Evolutionary conservation across 2,113 vertebrate genomes (phyloP).

Genomic region (Urocolius indicus): DNA sequence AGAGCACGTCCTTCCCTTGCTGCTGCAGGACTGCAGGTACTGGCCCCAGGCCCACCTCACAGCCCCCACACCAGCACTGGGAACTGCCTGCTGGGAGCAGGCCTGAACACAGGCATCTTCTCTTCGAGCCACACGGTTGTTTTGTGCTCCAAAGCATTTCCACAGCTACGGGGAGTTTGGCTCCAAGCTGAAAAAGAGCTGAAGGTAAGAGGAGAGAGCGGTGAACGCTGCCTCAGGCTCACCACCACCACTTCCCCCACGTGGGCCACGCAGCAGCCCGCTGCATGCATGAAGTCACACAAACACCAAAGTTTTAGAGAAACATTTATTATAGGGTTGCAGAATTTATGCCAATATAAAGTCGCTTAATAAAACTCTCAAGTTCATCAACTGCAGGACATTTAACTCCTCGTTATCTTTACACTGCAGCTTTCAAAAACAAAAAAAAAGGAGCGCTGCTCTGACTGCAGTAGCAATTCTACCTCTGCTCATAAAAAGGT

Average conservation of each 20-base stretch:
- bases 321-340: constrained; percentile 80
- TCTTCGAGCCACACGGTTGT: background rate
- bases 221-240: background rate
- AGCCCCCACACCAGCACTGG: accelerated
- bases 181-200: background rate
- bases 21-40: background rate
- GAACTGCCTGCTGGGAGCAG: background rate
- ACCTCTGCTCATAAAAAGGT: constrained; percentile 70
- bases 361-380: constrained; percentile 74
- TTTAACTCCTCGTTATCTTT: constrained; percentile 50
- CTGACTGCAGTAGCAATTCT: constrained; percentile 55
- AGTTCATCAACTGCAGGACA: constrained; percentile 60
- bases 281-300: background rate
- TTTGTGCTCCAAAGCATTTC: background rate
- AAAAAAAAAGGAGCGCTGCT: background rate
- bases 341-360: constrained; percentile 77
- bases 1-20: background rate
- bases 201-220: background rate
- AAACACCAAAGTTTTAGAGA: constrained; percentile 55
- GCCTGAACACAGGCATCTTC: accelerated
- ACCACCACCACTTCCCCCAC: no score
- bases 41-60: accelerated
- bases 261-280: accelerated
- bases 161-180: background rate
- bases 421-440: constrained; percentile 48